phyloP scores from a whole-genome alignment of 2,888 invertebrate species.

The Rhimphoctona megacephalus region DNA sequence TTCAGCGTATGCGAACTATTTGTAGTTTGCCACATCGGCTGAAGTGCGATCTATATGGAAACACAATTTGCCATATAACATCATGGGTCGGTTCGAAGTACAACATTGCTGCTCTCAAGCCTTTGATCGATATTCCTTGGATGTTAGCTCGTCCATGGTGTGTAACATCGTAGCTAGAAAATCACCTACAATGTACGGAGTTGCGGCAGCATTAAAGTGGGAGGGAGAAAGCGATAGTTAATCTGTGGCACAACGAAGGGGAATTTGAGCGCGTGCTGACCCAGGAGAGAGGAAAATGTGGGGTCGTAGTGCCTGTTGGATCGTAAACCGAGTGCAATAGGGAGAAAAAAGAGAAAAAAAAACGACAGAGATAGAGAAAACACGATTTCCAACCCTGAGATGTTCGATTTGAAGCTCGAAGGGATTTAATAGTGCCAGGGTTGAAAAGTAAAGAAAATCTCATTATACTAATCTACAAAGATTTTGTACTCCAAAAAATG shows the following conservation, averaged over 20 bases:
- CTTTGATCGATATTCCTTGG: conserved; percentile 65
- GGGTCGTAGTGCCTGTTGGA: conserved; percentile 49
- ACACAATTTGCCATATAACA: conserved; percentile 15
- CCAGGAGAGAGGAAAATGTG: conserved; percentile 26
- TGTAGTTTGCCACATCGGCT: conserved; percentile 28
- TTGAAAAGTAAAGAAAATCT: not conserved
- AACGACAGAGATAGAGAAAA: conserved; percentile 12
- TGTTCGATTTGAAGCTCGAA: conserved; percentile 1
- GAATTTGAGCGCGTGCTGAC: conserved; percentile 43
- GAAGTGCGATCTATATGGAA: conserved; percentile 9
- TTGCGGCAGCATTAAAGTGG: conserved; percentile 38
- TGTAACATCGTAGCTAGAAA: conserved; percentile 54
- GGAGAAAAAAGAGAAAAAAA: not conserved
- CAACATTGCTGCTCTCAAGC: conserved; percentile 39
- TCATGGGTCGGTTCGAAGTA: conserved; percentile 46
- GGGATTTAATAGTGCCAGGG: conserved; percentile 5
- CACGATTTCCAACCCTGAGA: not conserved
- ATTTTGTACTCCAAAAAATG: not conserved
- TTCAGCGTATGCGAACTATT: conserved; percentile 41
- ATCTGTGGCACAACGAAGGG: conserved; percentile 46
- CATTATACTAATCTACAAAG: not conserved
- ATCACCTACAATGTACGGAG: conserved; percentile 42
- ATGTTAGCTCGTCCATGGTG: conserved; percentile 46
- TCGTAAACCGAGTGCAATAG: conserved; percentile 47
- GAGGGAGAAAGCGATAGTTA: conserved; percentile 47